Percentiles rank a stretch among this genome's conserved stretches.
Evolutionary conservation across 2,888 invertebrate genomes (phyloP).

Genomic region (Hirtodrosophila histrioides): DNA sequence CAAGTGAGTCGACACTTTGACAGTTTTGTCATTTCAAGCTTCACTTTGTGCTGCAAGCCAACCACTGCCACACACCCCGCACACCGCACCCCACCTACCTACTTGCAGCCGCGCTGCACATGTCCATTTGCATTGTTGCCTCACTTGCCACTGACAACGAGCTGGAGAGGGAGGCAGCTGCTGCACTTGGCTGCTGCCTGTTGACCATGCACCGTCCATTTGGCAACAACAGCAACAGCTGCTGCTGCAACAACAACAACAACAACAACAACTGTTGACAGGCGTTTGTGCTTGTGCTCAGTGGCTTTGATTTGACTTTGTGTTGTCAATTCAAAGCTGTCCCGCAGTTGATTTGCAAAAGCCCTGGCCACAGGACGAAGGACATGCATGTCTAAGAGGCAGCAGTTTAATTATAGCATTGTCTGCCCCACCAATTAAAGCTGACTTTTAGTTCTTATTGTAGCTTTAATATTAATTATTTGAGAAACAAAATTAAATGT

Average conservation of each 20-base stretch:
- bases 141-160: constrained; percentile 18
- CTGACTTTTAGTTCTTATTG: constrained; percentile 5
- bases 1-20: constrained; percentile 61
- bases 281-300: constrained; percentile 44
- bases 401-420: background rate
- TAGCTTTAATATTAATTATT: too few relatives aligned
- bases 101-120: constrained; percentile 38
- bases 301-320: constrained; percentile 69
- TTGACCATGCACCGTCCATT: constrained; percentile 19
- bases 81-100: background rate
- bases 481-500: too few relatives aligned
- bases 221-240: constrained; percentile 9
- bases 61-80: background rate
- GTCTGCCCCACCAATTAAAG: constrained; percentile 5
- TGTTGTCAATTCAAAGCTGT: constrained; percentile 49
- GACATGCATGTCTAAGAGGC: background rate
- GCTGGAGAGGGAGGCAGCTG: background rate
- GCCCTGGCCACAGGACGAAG: background rate
- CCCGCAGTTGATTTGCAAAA: constrained; percentile 16
- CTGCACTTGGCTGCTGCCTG: constrained; percentile 18
- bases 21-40: constrained; percentile 71
- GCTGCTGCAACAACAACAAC: constrained; percentile 5
- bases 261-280: constrained; percentile 53
- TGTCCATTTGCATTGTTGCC: constrained; percentile 64
- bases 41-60: constrained; percentile 41